Evolutionary conservation across 2,888 invertebrate genomes (phyloP).

Genomic region (Lochmaea capreae): DNA sequence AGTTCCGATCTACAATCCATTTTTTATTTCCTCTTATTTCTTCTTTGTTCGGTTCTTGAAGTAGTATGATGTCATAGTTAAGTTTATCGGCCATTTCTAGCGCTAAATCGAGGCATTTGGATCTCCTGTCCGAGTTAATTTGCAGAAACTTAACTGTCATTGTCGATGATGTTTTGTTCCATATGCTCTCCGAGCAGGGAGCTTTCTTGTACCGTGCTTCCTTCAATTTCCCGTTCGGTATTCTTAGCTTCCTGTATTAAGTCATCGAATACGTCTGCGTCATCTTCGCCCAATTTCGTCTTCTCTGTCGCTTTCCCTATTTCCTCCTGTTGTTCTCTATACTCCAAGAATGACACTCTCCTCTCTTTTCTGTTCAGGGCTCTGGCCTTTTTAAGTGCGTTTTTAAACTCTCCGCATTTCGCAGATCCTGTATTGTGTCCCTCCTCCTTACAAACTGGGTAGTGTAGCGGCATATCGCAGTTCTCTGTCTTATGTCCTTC

Average conservation of each 20-base stretch:
- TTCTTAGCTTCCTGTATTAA: no score
- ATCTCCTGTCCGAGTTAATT: slow-evolving; percentile 27
- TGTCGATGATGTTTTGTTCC: not conserved
- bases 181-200: not conserved
- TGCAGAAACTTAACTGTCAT: slow-evolving; percentile 21
- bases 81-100: not conserved
- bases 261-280: no score
- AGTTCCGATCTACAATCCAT: not conserved
- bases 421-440: no score
- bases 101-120: slow-evolving; percentile 19
- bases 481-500: no score
- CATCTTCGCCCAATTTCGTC: no score
- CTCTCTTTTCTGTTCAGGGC: not conserved
- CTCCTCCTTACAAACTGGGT: no score
- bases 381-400: no score
- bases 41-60: slow-evolving; percentile 29
- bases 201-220: not conserved
- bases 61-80: slow-evolving; percentile 19
- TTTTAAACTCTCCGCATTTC: no score
- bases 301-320: no score
- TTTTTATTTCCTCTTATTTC: not conserved
- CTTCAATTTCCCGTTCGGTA: not conserved
- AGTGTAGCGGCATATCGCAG: no score
- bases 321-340: no score
- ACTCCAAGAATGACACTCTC: not conserved